phyloP scores from a whole-genome alignment of 2,888 invertebrate species.

The Nemotelus nigrinus region DNA sequence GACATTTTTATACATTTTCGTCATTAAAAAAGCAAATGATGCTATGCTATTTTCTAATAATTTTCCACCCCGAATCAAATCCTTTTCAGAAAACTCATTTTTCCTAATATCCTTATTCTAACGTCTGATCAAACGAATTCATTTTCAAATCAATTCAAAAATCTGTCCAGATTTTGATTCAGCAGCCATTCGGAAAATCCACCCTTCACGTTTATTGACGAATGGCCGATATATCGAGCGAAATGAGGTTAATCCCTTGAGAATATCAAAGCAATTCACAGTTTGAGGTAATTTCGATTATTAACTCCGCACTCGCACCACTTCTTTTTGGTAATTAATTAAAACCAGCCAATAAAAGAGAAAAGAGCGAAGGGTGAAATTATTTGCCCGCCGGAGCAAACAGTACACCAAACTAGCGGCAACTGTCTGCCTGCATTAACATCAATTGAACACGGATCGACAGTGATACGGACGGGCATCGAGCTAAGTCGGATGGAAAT shows the following conservation, averaged over 20 bases:
- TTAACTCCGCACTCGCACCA: conserved; percentile 4
- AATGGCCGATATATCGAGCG: neutral
- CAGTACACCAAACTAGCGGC: neutral
- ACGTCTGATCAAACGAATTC: neutral
- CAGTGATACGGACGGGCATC: neutral
- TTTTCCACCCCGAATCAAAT: no score
- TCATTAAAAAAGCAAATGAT: no score
- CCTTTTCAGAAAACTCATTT: no score
- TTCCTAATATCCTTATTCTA: no score
- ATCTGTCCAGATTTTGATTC: conserved; percentile 37
- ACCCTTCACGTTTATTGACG: neutral
- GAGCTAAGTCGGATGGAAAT: conserved; percentile 17
- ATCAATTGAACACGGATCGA: conserved; percentile 25
- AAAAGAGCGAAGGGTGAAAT: neutral
- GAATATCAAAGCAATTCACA: conserved; percentile 37
- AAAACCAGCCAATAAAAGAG: conserved; percentile 13
- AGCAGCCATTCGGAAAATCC: neutral
- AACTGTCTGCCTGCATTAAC: conserved; percentile 17
- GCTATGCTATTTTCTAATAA: no score
- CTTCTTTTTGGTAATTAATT: conserved; percentile 41
- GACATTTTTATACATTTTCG: no score
- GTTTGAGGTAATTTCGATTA: conserved; percentile 38
- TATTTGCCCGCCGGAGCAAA: conserved; percentile 15
- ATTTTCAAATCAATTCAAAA: conserved; percentile 23
- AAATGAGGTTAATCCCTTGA: conserved; percentile 38